These are phyloP conservation scores for Cheiracanthium punctorium DNA, from an alignment of 2,888 invertebrate genomes.

Conservation along the genomic window DNA sequence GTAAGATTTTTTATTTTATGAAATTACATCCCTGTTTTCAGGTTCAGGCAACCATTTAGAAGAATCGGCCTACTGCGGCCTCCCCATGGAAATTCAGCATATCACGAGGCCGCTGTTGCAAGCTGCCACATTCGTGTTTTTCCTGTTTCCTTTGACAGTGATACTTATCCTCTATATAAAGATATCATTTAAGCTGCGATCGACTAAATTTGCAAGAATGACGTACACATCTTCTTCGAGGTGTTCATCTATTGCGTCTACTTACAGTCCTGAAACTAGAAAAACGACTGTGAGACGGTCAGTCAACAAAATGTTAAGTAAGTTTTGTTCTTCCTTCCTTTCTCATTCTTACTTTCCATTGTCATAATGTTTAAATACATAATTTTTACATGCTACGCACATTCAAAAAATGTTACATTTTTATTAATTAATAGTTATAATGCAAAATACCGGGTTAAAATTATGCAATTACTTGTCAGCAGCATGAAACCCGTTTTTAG, in stretches of 20 bases:
- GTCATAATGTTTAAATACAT: no score
- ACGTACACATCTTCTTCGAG: not conserved
- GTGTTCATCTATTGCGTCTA: slow-evolving; percentile 1
- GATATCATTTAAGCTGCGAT: slow-evolving; percentile 74
- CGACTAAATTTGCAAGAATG: slow-evolving; percentile 33
- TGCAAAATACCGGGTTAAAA: no score
- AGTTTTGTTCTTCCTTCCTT: no score
- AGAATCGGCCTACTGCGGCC: slow-evolving; percentile 79
- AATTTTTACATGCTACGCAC: no score
- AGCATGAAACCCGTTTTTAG: no score
- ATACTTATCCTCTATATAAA: slow-evolving; percentile 85
- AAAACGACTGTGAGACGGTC: slow-evolving; percentile 71
- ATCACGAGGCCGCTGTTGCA: slow-evolving; percentile 81
- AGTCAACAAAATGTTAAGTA: slow-evolving; percentile 81
- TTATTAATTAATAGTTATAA: no score
- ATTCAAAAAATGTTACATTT: no score
- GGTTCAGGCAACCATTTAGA: slow-evolving; percentile 33
- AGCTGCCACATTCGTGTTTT: slow-evolving; percentile 87
- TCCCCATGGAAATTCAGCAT: slow-evolving; percentile 74
- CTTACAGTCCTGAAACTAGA: slow-evolving; percentile 1
- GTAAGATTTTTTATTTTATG: no score
- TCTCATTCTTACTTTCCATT: no score
- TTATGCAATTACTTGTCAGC: no score
- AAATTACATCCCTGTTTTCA: no score
- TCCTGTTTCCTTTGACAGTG: slow-evolving; percentile 90